Evolutionary conservation across 2,888 invertebrate genomes (phyloP), one percentile per base, ranked within the genome.

Genomic region (Lottia gigantea): DNA sequence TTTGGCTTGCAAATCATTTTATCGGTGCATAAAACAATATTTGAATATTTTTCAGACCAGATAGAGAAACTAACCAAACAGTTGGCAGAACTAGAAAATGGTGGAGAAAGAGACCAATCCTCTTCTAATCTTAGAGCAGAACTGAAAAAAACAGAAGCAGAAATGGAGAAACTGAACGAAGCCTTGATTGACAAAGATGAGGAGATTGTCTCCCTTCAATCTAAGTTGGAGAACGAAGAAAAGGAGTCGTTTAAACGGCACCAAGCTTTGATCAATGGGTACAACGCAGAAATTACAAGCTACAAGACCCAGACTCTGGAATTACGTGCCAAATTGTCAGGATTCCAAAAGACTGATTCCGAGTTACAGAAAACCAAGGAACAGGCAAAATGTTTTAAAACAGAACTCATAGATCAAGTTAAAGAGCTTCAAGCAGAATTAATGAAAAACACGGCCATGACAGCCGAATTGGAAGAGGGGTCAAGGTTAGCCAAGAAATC

Each of bases 241-340:
- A 76, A 78, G 14, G 83, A 85, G 65, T 81, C 77, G 66, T 72
- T 77, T 23, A 80, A 81, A 68, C 76, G 80, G 25, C 80, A 85
- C 63, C 80, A 81, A 62, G 83, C 83, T 8, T 75, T 85, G 0
- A 85, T 84, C 47, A 81, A 85, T 72, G 84, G 84, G 25, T 85
- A 83, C 72, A 82, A 80, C 15, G 82, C 83, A 1, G 85, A 85
- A 73, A 83, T 84, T 25, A 74, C 76, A 40, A 80, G 76, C 23
- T 74, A 82, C 25, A 83, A 83, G 67, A 74, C 78, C 15, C 83
- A 83, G 74, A 70, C 80, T 62, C 72, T 75, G 14, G 67, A 72
- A 15, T 49, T 74, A 8, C 73, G 75, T 40, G 64, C 70, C 23
- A 62, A 16, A 19, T 47, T 46, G 25, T 26, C 63, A 1, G 63